Conservation (phyloP, 2,797 vertebrate species). For the Distichodus sexfasciatus region DNA sequence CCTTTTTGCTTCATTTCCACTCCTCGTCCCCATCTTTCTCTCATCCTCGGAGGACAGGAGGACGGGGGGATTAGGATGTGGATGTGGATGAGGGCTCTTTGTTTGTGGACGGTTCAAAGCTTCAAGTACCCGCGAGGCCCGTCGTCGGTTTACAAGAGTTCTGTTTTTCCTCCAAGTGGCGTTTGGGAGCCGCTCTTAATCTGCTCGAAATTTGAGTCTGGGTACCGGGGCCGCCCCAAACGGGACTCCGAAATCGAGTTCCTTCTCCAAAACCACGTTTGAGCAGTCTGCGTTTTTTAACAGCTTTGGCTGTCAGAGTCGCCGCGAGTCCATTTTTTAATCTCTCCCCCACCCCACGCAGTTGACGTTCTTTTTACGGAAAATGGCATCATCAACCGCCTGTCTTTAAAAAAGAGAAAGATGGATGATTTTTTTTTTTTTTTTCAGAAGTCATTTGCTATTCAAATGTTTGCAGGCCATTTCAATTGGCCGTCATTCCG, state of each 20-base stretch:
- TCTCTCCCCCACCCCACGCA: too few species aligned
- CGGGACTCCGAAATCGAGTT: slow-evolving; percentile 12
- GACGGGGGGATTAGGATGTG: slow-evolving; percentile 39
- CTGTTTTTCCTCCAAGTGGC: slow-evolving; percentile 17
- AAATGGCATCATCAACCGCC: slow-evolving; percentile 47
- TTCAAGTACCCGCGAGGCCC: slow-evolving; percentile 37
- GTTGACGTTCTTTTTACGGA: slow-evolving; percentile 21
- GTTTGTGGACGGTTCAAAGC: slow-evolving; percentile 46
- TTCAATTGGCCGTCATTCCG: slow-evolving; percentile 61
- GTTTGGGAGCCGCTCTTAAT: slow-evolving; percentile 31
- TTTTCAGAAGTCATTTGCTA: slow-evolving; percentile 67
- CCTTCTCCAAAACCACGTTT: slow-evolving; percentile 10
- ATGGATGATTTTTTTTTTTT: slow-evolving; percentile 58
- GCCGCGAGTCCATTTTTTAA: neutral
- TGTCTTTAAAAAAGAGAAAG: slow-evolving; percentile 46
- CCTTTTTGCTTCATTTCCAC: slow-evolving; percentile 51
- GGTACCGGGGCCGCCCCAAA: neutral
- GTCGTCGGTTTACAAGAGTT: slow-evolving; percentile 13
- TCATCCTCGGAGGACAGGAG: slow-evolving; percentile 23
- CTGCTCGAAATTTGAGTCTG: slow-evolving; percentile 16
- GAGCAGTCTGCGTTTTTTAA: neutral
- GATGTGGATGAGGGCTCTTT: slow-evolving; percentile 36
- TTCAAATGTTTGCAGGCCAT: slow-evolving; percentile 71
- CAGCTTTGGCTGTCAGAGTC: neutral
- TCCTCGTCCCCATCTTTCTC: slow-evolving; percentile 54